phyloP scores from a whole-genome alignment of 2,113 vertebrate genomes.

The Grammomys dolichurus region DNA sequence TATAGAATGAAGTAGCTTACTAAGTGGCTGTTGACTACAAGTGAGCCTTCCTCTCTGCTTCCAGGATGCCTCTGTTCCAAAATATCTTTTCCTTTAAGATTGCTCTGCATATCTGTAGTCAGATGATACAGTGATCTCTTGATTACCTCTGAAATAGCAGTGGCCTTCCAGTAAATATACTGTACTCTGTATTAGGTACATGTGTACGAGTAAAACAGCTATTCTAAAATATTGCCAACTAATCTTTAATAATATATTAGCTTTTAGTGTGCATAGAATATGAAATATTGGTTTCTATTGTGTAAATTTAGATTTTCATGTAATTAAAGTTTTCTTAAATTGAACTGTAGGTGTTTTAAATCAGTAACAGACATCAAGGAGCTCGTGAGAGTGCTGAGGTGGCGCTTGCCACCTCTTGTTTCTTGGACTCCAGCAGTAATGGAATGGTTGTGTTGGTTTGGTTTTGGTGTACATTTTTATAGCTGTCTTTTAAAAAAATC shows the following conservation, averaged over 20 bases:
- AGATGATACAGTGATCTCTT: conserved; percentile 29
- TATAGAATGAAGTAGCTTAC: conserved; percentile 33
- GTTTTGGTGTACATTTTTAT: conserved; percentile 79
- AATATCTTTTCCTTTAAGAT: background rate
- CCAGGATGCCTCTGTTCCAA: background rate
- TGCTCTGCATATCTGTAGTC: background rate
- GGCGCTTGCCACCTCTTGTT: background rate
- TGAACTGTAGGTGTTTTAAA: conserved; percentile 10
- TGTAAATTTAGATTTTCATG: conserved; percentile 58
- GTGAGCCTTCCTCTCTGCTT: background rate
- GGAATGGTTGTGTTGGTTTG: conserved; percentile 81
- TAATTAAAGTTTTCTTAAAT: conserved; percentile 54
- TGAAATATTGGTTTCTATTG: conserved; percentile 45
- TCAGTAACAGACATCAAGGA: background rate
- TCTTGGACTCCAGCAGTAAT: conserved; percentile 44
- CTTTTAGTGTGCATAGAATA: conserved; percentile 31
- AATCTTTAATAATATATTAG: background rate
- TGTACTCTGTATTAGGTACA: conserved; percentile 33
- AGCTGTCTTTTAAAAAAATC: conserved; percentile 11
- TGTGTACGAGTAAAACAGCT: conserved; percentile 49
- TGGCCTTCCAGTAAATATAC: conserved; percentile 9
- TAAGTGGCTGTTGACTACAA: conserved; percentile 3
- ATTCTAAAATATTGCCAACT: background rate
- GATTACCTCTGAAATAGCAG: conserved; percentile 34
- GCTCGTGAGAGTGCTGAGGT: too few relatives aligned